Evolutionary conservation across 2,797 vertebrate genomes (phyloP).

Genomic region (Phataginus tetradactyla): DNA sequence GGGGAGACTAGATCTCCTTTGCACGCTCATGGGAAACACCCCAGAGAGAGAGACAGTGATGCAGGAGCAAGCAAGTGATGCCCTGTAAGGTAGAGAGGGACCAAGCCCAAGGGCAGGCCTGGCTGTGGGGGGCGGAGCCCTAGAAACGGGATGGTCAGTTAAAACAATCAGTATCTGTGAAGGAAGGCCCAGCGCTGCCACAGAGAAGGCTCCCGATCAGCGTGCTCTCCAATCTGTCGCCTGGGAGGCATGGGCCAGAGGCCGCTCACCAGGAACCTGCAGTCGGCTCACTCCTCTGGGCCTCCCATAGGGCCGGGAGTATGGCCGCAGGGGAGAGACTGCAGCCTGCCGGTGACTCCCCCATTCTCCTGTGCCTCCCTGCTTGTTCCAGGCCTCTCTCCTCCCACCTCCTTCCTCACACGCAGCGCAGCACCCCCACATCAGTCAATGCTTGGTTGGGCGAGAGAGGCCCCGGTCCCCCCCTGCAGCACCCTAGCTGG

Average conservation of each 20-base stretch:
- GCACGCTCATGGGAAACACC: not conserved
- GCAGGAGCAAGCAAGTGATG: not conserved
- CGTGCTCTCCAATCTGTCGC: not conserved
- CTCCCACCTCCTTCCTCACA: not conserved
- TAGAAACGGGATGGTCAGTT: not conserved
- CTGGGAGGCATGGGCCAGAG: not conserved
- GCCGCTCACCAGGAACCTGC: not conserved
- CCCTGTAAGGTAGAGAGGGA: not conserved
- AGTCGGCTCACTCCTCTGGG: accelerated
- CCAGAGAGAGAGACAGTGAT: too few relatives aligned
- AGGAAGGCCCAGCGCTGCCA: not conserved
- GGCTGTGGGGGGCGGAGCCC: not conserved
- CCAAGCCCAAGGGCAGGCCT: accelerated
- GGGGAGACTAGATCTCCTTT: not conserved
- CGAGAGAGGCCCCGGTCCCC: not conserved
- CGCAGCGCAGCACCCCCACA: not conserved
- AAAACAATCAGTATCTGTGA: not conserved
- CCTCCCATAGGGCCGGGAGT: accelerated
- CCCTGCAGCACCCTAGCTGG: not conserved
- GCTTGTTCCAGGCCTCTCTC: not conserved
- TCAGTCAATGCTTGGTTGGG: not conserved
- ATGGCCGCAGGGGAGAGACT: not conserved
- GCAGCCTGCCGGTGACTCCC: not conserved
- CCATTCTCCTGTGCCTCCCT: not conserved
- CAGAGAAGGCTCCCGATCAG: not conserved